These are phyloP conservation scores for Meandrina meandrites DNA, from an alignment of 92 coral and sea anemone genomes.

Conservation along the genomic window DNA sequence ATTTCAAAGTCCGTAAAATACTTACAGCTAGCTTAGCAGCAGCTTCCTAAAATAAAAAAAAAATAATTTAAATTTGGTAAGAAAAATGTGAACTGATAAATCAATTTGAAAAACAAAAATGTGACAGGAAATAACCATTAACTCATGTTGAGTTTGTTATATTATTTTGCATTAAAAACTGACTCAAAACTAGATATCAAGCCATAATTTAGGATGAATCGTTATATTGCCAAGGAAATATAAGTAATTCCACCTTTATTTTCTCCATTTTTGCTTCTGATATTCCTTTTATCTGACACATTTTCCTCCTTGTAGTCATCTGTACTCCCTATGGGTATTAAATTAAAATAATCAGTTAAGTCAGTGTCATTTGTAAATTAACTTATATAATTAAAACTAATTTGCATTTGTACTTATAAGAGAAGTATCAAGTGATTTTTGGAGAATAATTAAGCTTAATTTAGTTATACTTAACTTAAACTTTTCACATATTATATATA, in stretches of 20 bases:
- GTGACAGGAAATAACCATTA: no score
- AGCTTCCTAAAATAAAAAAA: conserved; percentile 73
- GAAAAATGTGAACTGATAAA: background rate
- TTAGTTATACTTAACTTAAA: background rate
- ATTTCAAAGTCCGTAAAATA: background rate
- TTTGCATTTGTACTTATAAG: no score
- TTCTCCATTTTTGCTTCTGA: conserved; percentile 99
- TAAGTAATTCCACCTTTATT: conserved; percentile 72
- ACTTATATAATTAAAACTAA: background rate
- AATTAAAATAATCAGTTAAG: background rate
- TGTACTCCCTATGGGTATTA: conserved; percentile 80
- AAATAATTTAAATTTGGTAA: background rate
- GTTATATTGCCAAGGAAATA: background rate
- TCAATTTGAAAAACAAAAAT: no score
- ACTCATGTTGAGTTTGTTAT: no score
- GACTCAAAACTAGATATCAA: background rate
- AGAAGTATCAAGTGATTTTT: no score
- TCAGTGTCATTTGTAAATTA: background rate
- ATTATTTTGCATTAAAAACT: background rate
- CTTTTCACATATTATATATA: background rate
- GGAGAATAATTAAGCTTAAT: background rate
- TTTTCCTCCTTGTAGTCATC: conserved; percentile 92
- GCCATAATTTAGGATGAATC: background rate
- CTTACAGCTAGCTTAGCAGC: conserved; percentile 92
- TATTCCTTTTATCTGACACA: conserved; percentile 97